Conservation (phyloP, 2,113 vertebrate genomes). For the Pampusana beccarii region DNA sequence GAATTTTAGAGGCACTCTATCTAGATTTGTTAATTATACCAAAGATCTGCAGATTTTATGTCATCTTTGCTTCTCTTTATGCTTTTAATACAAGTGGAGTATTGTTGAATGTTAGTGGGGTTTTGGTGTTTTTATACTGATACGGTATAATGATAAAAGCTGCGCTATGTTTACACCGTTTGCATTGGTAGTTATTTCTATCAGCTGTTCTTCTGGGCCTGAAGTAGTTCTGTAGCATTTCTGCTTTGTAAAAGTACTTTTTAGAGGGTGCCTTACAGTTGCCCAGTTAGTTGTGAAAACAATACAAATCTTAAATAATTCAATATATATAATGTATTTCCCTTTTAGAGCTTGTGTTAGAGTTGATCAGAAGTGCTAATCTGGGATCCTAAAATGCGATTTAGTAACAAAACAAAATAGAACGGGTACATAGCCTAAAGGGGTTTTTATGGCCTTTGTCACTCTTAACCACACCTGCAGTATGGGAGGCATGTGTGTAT, state of each 20-base stretch:
- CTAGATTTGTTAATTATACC: background rate
- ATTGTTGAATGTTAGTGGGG: background rate
- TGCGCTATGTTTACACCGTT: background rate
- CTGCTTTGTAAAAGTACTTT: background rate
- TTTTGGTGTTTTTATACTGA: background rate
- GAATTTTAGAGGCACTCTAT: background rate
- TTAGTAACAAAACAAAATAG: constrained; percentile 12
- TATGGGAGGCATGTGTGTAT: constrained; percentile 27
- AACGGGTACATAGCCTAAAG: constrained; percentile 41
- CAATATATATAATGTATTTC: background rate
- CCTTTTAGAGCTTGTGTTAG: background rate
- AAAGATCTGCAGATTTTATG: background rate
- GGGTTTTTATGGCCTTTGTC: constrained; percentile 56
- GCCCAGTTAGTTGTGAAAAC: background rate
- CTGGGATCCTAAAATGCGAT: background rate
- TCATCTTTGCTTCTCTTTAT: background rate
- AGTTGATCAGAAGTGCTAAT: constrained; percentile 6
- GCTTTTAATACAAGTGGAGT: background rate
- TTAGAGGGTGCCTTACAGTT: background rate
- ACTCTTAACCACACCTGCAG: constrained; percentile 49
- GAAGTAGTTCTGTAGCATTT: background rate
- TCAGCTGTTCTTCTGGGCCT: background rate
- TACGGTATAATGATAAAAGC: background rate
- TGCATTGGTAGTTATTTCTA: background rate
- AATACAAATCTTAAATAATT: background rate